Conservation (phyloP, 2,797 vertebrate genomes). For the Vultur gryphus region DNA sequence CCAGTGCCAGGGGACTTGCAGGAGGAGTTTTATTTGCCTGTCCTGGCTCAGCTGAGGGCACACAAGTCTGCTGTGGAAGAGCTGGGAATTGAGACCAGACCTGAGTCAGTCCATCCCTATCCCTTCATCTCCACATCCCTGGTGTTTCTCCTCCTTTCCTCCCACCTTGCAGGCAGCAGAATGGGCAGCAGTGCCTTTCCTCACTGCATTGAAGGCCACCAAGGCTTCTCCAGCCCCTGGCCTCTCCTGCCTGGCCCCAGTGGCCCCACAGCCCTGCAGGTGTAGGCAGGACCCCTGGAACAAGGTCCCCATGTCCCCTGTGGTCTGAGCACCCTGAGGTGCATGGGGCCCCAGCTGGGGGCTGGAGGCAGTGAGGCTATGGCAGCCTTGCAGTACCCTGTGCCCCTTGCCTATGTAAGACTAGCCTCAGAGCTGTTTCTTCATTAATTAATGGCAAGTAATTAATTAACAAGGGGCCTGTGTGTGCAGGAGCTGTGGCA, state of each 20-base stretch:
- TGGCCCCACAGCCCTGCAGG: neutral
- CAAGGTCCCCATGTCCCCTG: rapidly evolving
- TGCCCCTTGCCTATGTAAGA: neutral
- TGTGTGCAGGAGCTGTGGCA: neutral
- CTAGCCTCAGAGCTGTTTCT: neutral
- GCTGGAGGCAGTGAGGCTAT: too few species aligned
- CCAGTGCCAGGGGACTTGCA: neutral
- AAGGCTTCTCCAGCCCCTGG: neutral
- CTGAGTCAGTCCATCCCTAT: neutral
- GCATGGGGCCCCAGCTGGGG: too few species aligned
- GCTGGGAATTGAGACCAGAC: neutral
- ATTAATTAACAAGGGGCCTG: neutral
- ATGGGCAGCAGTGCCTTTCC: neutral
- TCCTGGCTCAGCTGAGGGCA: neutral
- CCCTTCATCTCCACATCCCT: neutral
- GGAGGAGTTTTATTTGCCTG: neutral
- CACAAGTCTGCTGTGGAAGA: neutral
- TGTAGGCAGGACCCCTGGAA: too few species aligned
- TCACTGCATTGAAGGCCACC: too few species aligned
- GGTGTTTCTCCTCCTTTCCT: neutral
- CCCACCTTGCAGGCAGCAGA: neutral
- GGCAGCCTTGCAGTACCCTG: neutral
- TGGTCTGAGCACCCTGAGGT: neutral
- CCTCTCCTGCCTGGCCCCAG: neutral
- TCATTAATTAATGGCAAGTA: neutral